Conservation (phyloP, 2,797 vertebrate genomes). For the Lateolabrax maculatus region DNA sequence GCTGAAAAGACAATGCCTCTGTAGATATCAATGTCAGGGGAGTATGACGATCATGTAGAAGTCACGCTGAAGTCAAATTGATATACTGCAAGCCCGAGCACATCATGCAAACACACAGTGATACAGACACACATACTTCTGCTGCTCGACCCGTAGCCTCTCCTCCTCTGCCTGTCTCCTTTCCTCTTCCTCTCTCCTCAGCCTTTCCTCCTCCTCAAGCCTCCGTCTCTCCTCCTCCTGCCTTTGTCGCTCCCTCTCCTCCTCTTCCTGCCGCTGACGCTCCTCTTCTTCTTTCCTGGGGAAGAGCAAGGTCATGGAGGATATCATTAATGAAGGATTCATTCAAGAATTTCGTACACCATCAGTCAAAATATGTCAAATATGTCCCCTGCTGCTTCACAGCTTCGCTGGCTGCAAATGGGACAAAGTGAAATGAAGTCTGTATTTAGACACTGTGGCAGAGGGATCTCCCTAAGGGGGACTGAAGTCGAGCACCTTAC, state of each 20-base stretch:
- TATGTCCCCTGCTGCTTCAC: neutral
- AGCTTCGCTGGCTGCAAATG: conserved; percentile 1
- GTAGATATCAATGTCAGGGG: neutral
- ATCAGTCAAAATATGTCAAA: neutral
- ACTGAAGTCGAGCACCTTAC: conserved; percentile 74
- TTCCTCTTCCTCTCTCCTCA: conserved; percentile 94
- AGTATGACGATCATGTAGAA: neutral
- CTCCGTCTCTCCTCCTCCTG: conserved; percentile 92
- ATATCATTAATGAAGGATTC: neutral
- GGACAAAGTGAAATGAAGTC: neutral
- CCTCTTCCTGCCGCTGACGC: conserved; percentile 89
- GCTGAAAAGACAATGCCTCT: neutral
- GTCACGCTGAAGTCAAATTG: neutral
- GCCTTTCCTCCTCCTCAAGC: conserved; percentile 91
- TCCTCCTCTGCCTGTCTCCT: conserved; percentile 93
- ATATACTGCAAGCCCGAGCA: neutral
- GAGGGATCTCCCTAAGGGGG: conserved; percentile 2
- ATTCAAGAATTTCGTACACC: neutral
- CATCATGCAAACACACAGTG: neutral
- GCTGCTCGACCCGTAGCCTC: conserved; percentile 94
- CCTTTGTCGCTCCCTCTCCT: conserved; percentile 90
- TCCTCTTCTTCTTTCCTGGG: conserved; percentile 93
- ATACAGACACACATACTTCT: conserved; percentile 88
- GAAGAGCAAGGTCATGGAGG: neutral
- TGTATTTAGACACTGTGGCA: conserved; percentile 16